Percentiles rank a stretch among this genome's conserved stretches.
These are phyloP conservation scores for Philypnodon macrostomus DNA, from an alignment of 2,797 vertebrate species.

Conservation along the genomic window DNA sequence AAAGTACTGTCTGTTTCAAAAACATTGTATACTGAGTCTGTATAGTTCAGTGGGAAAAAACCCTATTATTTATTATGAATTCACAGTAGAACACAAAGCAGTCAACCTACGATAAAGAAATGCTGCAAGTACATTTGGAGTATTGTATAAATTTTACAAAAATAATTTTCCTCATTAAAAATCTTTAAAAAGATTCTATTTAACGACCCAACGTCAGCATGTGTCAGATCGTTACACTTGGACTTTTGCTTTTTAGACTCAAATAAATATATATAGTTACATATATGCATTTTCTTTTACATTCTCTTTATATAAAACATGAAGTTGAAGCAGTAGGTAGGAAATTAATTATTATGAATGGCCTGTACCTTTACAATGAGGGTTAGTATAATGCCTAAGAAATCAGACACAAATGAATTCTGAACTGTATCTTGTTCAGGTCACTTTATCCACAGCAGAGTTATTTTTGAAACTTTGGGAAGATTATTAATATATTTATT, in stretches of 20 bases:
- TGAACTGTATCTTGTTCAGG: neutral
- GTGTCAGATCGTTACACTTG: neutral
- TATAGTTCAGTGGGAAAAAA: conserved; percentile 3
- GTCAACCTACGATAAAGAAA: neutral
- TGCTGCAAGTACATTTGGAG: neutral
- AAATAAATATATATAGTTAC: too few species aligned
- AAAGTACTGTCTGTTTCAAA: too few species aligned
- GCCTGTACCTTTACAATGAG: too few species aligned
- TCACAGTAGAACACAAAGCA: conserved; percentile 5
- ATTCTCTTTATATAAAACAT: too few species aligned
- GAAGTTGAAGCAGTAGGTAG: too few species aligned
- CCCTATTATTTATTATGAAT: neutral
- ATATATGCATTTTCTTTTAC: too few species aligned
- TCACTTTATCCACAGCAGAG: neutral
- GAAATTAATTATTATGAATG: too few species aligned
- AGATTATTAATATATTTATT: neutral
- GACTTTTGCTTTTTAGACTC: too few species aligned
- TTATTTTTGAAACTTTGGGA: neutral
- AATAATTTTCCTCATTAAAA: conserved; percentile 3
- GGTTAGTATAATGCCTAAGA: too few species aligned
- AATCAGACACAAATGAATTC: too few species aligned
- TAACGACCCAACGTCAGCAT: neutral
- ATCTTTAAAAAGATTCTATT: neutral
- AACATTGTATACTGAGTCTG: neutral
- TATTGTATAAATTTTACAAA: conserved; percentile 3